Percentiles rank a stretch among this genome's conserved stretches.
Evolutionary conservation across 2,113 vertebrate species (phyloP).

Genomic region (Sinocyclocheilus grahami): DNA sequence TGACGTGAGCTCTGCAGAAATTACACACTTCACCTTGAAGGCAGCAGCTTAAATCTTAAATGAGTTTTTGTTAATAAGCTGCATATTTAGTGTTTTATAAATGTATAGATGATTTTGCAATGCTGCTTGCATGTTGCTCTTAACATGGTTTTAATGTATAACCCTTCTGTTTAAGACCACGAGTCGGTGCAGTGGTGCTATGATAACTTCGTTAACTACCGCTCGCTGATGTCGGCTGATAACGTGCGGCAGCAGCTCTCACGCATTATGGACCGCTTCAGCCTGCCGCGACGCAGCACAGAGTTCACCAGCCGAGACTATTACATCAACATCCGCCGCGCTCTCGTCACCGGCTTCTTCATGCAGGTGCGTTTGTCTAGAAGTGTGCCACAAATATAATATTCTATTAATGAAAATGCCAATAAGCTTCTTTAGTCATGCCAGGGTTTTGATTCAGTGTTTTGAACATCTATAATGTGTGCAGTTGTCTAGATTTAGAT

Average conservation of each 20-base stretch:
- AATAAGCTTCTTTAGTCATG: too few relatives aligned
- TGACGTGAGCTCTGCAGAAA: not conserved
- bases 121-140: not conserved
- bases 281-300: slow-evolving; percentile 95
- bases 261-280: slow-evolving; percentile 99
- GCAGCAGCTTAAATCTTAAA: not conserved
- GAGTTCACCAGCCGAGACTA: slow-evolving; percentile 99
- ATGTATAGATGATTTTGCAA: not conserved
- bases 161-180: slow-evolving; percentile 83
- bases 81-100: not conserved
- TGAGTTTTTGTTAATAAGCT: not conserved
- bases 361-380: slow-evolving; percentile 85
- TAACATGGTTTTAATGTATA: slow-evolving; percentile 41
- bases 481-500: too few relatives aligned
- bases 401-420: not conserved
- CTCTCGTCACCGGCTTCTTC: slow-evolving; percentile 98
- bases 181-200: slow-evolving; percentile 99
- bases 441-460: too few relatives aligned
- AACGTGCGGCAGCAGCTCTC: slow-evolving; percentile 99
- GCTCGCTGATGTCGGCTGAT: slow-evolving; percentile 99
- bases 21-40: not conserved
- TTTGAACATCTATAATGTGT: too few relatives aligned
- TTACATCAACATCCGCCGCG: slow-evolving; percentile 98
- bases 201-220: slow-evolving; percentile 99
- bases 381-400: not conserved